Evolutionary conservation across 2,797 vertebrate genomes (phyloP).

Genomic region (Perodicticus potto): DNA sequence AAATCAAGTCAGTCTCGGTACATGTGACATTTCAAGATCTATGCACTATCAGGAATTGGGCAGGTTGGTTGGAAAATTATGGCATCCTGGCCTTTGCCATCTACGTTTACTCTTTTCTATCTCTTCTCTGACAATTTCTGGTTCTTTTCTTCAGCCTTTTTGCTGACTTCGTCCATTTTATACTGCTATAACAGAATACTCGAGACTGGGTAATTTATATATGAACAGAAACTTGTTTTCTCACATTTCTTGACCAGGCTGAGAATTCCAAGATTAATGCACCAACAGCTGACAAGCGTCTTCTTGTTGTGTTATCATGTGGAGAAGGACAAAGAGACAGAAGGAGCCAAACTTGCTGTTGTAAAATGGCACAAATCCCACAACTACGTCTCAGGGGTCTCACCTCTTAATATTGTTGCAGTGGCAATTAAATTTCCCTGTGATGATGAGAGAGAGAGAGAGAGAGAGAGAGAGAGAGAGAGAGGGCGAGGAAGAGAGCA

Average conservation of each 20-base stretch:
- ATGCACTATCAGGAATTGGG: background rate
- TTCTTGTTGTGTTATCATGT: background rate
- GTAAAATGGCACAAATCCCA: background rate
- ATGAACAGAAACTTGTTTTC: background rate
- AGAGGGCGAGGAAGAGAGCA: background rate
- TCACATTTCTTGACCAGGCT: background rate
- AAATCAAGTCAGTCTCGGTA: background rate
- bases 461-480: background rate
- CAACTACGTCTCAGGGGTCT: background rate
- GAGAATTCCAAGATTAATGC: background rate
- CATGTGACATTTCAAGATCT: background rate
- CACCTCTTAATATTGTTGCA: background rate
- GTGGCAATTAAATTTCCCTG: background rate
- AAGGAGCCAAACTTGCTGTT: background rate
- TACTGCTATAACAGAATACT: background rate
- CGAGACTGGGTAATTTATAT: background rate
- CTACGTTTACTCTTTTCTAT: background rate
- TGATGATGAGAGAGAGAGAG: too few species aligned
- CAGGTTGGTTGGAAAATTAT: background rate
- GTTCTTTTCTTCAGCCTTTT: background rate
- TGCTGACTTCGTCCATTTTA: background rate
- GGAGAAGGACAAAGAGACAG: background rate
- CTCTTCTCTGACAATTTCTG: background rate
- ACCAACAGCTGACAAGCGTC: background rate
- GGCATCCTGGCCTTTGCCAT: background rate